These are phyloP conservation scores for Castor canadensis DNA, from an alignment of 2,113 vertebrate genomes.

Conservation along the genomic window DNA sequence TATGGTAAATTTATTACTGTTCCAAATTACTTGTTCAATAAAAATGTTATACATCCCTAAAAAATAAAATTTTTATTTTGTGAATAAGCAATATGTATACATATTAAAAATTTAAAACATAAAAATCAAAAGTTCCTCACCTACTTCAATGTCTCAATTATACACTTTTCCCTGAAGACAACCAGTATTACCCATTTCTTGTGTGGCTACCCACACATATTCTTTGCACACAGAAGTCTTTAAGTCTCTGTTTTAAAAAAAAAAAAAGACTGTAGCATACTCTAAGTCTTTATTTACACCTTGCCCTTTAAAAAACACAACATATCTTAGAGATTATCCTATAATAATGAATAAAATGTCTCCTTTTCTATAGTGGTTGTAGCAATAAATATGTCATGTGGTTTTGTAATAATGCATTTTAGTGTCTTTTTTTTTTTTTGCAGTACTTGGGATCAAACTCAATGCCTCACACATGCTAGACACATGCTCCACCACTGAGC, in stretches of 20 bases:
- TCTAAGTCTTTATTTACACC: neutral
- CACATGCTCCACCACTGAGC: too few species aligned
- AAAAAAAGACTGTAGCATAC: neutral
- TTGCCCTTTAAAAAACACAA: neutral
- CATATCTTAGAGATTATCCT: neutral
- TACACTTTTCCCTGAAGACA: neutral
- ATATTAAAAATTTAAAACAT: neutral
- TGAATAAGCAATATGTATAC: neutral
- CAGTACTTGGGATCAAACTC: neutral
- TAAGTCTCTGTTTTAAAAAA: neutral
- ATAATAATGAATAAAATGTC: neutral
- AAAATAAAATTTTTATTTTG: neutral
- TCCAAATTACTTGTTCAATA: too few species aligned
- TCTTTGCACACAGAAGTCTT: neutral
- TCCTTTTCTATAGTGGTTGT: neutral
- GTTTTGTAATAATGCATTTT: neutral
- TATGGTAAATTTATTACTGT: too few species aligned
- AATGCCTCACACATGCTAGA: neutral
- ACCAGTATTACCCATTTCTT: neutral
- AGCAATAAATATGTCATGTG: neutral
- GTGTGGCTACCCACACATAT: neutral
- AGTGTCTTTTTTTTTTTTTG: neutral
- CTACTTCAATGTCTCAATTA: neutral
- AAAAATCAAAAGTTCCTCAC: neutral
- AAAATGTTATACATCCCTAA: too few species aligned